Conservation (phyloP, 2,113 vertebrate genomes). For the Neogobius melanostomus region DNA sequence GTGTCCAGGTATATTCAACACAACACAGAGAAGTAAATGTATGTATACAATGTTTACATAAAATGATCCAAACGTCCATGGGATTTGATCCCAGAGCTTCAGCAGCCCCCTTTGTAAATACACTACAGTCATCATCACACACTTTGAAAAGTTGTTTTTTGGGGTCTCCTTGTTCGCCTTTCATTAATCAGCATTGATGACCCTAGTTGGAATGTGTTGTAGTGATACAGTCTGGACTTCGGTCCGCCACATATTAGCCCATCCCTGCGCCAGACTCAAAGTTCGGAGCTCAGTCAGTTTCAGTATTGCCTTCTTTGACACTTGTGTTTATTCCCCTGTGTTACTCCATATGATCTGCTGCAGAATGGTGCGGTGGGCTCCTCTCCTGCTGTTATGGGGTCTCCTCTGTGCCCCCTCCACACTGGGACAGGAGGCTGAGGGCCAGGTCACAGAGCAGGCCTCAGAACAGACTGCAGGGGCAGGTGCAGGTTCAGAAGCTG, state of each 20-base stretch:
- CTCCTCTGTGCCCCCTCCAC: constrained; percentile 58
- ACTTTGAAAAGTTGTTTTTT: too few relatives aligned
- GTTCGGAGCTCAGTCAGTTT: constrained; percentile 53
- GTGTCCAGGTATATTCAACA: too few relatives aligned
- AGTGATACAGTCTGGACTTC: constrained; percentile 68
- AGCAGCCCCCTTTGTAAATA: too few relatives aligned
- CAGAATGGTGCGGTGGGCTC: constrained; percentile 52
- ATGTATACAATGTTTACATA: too few relatives aligned
- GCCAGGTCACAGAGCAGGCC: constrained; percentile 12
- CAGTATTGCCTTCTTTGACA: constrained; percentile 14
- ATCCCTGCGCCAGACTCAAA: constrained; percentile 56
- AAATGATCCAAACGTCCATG: too few relatives aligned
- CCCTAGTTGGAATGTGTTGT: constrained; percentile 9
- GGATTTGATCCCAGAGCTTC: too few relatives aligned
- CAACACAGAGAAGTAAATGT: too few relatives aligned
- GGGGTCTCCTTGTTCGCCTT: too few relatives aligned
- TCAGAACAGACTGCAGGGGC: not conserved
- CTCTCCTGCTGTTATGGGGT: constrained; percentile 69
- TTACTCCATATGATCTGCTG: constrained; percentile 2
- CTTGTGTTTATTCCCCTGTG: constrained; percentile 15
- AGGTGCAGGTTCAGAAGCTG: constrained; percentile 26
- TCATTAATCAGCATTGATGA: constrained; percentile 3
- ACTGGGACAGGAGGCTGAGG: constrained; percentile 49
- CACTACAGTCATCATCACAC: too few relatives aligned
- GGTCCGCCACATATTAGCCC: constrained; percentile 64